Evolutionary conservation across 2,113 vertebrate species (phyloP), one percentile per base, ranked within the genome.

Genomic region (Carassius carassius): DNA sequence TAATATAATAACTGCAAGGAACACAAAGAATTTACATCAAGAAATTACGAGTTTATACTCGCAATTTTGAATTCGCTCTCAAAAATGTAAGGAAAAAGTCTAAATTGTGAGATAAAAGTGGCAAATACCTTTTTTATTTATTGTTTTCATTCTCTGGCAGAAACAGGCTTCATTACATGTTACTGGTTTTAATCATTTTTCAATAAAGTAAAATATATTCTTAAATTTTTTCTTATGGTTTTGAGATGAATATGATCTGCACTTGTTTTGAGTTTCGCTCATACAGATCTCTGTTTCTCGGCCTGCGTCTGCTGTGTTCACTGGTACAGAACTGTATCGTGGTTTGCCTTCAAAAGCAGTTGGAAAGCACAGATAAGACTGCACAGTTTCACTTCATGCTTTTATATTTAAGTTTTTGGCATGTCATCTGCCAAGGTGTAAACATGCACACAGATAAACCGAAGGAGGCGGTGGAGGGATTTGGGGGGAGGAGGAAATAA

Each of bases 311-410:
- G 41, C 74, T 51, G 44, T 51, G 78, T 69, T 35, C 25, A 69
- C 4, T 63, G 21, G 14, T 19, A 44, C 56, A 60, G 25, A 76
- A 76, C 23, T 23, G 58, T 69, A 29, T n/a, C 21, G 77, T 11
- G 54, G 65, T 62, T 72, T 80, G 62, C 49, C 84, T 54, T 76
- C 37, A 76, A 76, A 76, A 84, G 32, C 82, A 35, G 25, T 78
- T 84, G 74, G 60, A 51, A 21, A 63, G 47, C 60, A 23, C 60
- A 84, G 73, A 84, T 78, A 78, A 84, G 83, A 17, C 56, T 5
- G 21, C 21, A 35, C 25, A 11, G 60, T 65, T 78, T 70, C 74
- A 78, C 16, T 29, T 81, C 78, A 35, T 44, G 58, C 23, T 60
- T 41, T 25, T 74, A 29, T 29, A 29, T 29, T 29, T 29, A 29